Conservation (phyloP, 2,888 invertebrate genomes). For the Drosophila barbarae region DNA sequence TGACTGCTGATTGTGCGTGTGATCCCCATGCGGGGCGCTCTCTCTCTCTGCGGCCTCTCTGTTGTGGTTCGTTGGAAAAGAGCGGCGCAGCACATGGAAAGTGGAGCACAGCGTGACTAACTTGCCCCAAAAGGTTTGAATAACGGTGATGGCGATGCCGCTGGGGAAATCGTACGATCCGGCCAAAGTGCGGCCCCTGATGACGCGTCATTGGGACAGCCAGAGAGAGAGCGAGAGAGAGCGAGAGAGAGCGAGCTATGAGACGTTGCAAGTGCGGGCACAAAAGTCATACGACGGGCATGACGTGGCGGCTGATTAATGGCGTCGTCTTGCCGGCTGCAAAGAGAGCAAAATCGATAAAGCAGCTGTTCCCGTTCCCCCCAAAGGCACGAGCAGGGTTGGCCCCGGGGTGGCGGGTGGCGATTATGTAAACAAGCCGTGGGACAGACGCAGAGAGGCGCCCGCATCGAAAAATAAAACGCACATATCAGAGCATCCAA, state of each 20-base stretch:
- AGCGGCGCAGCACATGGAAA: conserved; percentile 24
- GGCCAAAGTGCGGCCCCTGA: conserved; percentile 40
- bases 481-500: conserved; percentile 12
- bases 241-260: no score
- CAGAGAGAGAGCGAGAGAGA: background rate
- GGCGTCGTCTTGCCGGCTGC: conserved; percentile 42
- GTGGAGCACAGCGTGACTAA: conserved; percentile 35
- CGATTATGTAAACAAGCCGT: conserved; percentile 40
- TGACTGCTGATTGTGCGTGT: conserved; percentile 37
- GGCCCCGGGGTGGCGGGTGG: conserved; percentile 9
- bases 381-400: background rate
- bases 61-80: conserved; percentile 26
- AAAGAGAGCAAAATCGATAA: conserved; percentile 34
- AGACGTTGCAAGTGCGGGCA: conserved; percentile 12
- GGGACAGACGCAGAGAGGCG: background rate
- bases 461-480: conserved; percentile 8
- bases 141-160: conserved; percentile 26
- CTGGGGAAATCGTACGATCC: conserved; percentile 51
- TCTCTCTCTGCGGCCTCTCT: conserved; percentile 10
- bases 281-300: conserved; percentile 35
- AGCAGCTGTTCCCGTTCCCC: conserved; percentile 30
- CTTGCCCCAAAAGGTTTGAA: conserved; percentile 19
- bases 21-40: conserved; percentile 20
- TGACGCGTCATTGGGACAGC: conserved; percentile 25
- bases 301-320: conserved; percentile 34